Percentiles rank a stretch among this genome's conserved stretches.
Evolutionary conservation across 2,888 invertebrate species (phyloP).

Genomic region (Euzetes globulus): DNA sequence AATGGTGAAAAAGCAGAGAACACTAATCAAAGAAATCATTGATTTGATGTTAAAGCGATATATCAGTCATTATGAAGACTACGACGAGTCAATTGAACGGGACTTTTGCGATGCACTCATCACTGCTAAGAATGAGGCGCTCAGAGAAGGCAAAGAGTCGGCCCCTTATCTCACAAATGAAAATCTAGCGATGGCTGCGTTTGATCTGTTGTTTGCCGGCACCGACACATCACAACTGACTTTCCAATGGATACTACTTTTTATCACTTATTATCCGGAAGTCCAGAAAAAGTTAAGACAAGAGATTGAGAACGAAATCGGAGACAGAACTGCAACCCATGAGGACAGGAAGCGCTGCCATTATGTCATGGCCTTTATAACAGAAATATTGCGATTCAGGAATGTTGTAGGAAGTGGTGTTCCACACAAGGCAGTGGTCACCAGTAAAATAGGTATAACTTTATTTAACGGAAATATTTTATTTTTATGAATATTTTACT

Average conservation of each 20-base stretch:
- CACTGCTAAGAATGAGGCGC: neutral
- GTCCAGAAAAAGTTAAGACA: neutral
- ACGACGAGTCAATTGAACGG: too few species aligned
- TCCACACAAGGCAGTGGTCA: neutral
- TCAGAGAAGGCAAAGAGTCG: neutral
- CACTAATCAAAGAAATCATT: too few species aligned
- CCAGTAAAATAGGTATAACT: neutral
- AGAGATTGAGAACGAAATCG: neutral
- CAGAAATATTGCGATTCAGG: slow-evolving; percentile 6
- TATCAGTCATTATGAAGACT: too few species aligned
- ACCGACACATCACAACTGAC: slow-evolving; percentile 7
- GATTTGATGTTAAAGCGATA: too few species aligned
- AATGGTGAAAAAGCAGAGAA: too few species aligned
- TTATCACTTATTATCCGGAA: neutral
- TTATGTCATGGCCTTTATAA: slow-evolving; percentile 12
- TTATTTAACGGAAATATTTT: too few species aligned
- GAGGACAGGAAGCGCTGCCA: neutral
- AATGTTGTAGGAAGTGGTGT: neutral
- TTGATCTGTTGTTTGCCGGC: slow-evolving; percentile 8
- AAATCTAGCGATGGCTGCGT: neutral
- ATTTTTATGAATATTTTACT: too few species aligned
- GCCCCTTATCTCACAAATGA: neutral
- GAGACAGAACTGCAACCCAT: neutral
- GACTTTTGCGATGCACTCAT: neutral
- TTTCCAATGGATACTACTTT: slow-evolving; percentile 7